phyloP scores from a whole-genome alignment of 2,888 invertebrate species.

The Cremastinae sp. region DNA sequence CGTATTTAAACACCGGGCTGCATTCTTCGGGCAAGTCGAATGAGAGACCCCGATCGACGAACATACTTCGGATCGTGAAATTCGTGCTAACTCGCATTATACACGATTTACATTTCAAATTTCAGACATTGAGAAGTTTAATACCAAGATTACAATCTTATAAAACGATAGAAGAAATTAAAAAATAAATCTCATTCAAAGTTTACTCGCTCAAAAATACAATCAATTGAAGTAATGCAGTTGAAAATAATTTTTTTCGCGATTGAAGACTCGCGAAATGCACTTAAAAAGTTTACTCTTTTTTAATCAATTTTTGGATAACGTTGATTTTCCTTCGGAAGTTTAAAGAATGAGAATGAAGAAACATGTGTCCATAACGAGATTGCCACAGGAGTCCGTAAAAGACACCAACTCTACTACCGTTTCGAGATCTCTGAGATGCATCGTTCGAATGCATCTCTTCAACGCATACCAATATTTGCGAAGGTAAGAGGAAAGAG shows the following conservation, averaged over 20 bases:
- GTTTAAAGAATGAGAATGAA: not conserved
- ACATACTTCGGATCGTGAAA: constrained; percentile 5
- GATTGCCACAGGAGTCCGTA: not conserved
- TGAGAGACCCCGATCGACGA: constrained; percentile 45
- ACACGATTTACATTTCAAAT: constrained; percentile 1
- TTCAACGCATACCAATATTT: constrained; percentile 37
- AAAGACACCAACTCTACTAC: constrained; percentile 28
- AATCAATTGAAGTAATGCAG: too few relatives aligned
- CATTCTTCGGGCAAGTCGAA: constrained; percentile 47
- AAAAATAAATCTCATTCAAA: not conserved
- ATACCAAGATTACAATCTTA: constrained; percentile 71
- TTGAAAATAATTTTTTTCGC: too few relatives aligned
- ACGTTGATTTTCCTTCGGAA: not conserved
- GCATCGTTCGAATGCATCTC: constrained; percentile 39
- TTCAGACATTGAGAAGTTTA: constrained; percentile 23
- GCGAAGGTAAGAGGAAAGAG: not conserved
- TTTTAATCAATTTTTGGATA: too few relatives aligned
- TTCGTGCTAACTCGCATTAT: not conserved
- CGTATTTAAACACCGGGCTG: constrained; percentile 37
- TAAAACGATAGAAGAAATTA: constrained; percentile 55
- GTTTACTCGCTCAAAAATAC: too few relatives aligned
- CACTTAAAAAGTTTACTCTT: too few relatives aligned
- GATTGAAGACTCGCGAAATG: too few relatives aligned
- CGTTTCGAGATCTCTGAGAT: constrained; percentile 27
- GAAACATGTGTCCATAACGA: not conserved